Base-by-base conservation (phyloP, 2,888 invertebrate genomes). In the Xiphydria camelus region DNA sequence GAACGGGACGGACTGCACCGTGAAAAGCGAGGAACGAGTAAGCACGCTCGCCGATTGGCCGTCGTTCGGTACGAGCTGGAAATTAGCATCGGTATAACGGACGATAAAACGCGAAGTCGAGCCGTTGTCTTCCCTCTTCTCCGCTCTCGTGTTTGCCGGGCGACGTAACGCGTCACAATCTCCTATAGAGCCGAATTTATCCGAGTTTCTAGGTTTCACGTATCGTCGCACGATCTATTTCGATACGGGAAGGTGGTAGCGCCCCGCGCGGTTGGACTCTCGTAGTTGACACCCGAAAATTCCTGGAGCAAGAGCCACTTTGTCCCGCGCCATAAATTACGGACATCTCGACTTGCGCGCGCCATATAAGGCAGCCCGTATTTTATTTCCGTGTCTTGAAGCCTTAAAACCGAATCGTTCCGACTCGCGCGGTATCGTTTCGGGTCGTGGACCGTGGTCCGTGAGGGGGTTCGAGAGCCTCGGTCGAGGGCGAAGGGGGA, bases 301-400 rank as follows among this genome's bases (percentile, higher is more conserved):
- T 29, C 29, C 14, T 9, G 5, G 29, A 15, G 29, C 29, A 29
- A 29, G 29, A 29, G 29, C 29, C 47, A 54, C 56, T 53, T 51
- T 51, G 52, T 59, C 62, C 55, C 47, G 37, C 41, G 51, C 53
- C 57, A 47, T 62, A 62, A 62, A 62, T 60, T 51, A 55, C 49
- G 51, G 37, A 31, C 35, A 42, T 21, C 46, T 41, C 47, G 45
- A 41, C 47, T 47, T 45, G 38, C 49, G 45, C 51, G 43, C 41
- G 41, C 55, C 56, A 42, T 55, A 55, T 52, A 61, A 44, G 55
- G 45, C 48, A 43, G 43, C 35, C 46, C 49, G 57, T 55, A 57
- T 57, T 52, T 54, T 55, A 57, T 57, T 57, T 47, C 53, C 53
- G 51, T 45, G 42, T 50, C 53, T 55, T 51, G 49, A 53, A 57